Base-by-base conservation (phyloP, 2,113 vertebrate species). In the Misgurnus mizolepis region DNA sequence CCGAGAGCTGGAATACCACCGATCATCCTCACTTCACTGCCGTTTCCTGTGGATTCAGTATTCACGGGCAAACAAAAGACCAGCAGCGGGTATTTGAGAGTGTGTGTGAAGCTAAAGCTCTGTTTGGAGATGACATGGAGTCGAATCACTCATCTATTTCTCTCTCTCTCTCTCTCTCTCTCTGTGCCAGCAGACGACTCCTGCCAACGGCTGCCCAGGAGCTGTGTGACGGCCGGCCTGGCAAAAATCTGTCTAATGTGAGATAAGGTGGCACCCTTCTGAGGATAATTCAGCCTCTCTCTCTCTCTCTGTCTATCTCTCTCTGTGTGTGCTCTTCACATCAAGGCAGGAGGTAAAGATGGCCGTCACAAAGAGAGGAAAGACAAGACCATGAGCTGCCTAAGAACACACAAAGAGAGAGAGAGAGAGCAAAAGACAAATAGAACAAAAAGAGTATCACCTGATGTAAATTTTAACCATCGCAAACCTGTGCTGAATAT, bases 41-140 rank as follows among this genome's bases (percentile, higher is more conserved):
- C 14, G 11, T 15, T 50, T 80, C 74, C 73, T 80, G 74, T 78
- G 74, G 65, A 73, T 81, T 70, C 74, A n/a, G 55, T 76, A 72
- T 79, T 81, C 75, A 3, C 2, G 62, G 74, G 79, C 70, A 84
- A 84, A 84, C 75, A 84, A 67, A 61, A 65, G 74, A 67, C 50
- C 15, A 39, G 62, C 9, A 62, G 60, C 10, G 74, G 78, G 15
- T 6, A 45, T 17, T 53, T 15, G 65, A 40, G 49, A n/a, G 68
- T 8, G 68, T 5, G 67, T 67, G 66, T 11, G 41, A 10, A 10
- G 7, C 49, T 56, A 18, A 34, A 56, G 68, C 34, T 71, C 34
- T 83, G 87, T 88, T 86, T 83, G 39, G n/a, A 69, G 84, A 87
- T 80, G 86, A 80, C 49, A 18, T 50, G 61, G 62, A 67, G 45